A percentile compares a stretch with the other conserved stretches of the same genome.
phyloP scores from a whole-genome alignment of 2,797 vertebrate genomes.

The Halcyon chelicuti region DNA sequence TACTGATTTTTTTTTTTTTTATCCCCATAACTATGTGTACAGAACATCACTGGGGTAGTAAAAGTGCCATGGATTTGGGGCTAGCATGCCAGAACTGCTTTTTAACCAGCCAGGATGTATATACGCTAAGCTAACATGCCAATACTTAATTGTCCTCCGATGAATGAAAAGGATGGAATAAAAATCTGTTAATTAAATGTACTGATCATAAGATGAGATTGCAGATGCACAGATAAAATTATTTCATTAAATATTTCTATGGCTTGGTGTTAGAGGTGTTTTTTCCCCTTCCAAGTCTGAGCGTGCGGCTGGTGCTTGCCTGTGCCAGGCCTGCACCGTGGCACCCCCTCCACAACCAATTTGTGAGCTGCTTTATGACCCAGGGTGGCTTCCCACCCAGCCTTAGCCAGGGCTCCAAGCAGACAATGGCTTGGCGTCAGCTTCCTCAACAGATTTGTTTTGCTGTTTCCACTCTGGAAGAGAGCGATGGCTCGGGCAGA shows the following conservation, averaged over 20 bases:
- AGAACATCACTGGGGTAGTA: background rate
- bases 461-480: background rate
- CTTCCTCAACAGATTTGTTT: background rate
- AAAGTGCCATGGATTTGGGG: background rate
- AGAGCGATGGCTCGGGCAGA: background rate
- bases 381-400: background rate
- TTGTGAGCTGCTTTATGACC: background rate
- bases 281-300: background rate
- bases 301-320: rapidly evolving
- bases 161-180: background rate
- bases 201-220: background rate
- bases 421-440: background rate
- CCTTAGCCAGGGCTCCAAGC: background rate
- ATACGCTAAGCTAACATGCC: background rate
- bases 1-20: background rate
- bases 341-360: background rate
- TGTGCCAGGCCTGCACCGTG: rapidly evolving
- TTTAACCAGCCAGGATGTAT: background rate
- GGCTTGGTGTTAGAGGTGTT: background rate
- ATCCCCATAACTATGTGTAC: background rate
- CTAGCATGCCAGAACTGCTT: background rate
- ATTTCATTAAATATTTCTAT: background rate
- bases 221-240: background rate
- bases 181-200: background rate
- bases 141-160: background rate